Conservation (phyloP, 2,113 vertebrate species). For the Heteronetta atricapilla region DNA sequence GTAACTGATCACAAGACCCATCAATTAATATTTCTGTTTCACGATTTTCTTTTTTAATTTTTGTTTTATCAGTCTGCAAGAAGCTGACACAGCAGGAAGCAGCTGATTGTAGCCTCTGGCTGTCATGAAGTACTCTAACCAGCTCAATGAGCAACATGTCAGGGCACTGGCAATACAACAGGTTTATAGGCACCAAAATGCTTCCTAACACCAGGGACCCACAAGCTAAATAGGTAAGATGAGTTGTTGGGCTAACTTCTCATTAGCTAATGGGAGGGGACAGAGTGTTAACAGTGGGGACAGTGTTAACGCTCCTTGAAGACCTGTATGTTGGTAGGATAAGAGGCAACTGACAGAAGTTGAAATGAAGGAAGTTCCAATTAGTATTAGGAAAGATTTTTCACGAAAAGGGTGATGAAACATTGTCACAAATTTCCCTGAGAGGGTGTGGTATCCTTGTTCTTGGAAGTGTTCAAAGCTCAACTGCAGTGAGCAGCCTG, state of each 20-base stretch:
- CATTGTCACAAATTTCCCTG: not conserved
- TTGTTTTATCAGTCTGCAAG: not conserved
- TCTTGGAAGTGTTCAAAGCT: not conserved
- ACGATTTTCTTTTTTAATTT: not conserved
- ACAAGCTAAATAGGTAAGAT: not conserved
- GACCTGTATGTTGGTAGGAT: not conserved
- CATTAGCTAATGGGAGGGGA: not conserved
- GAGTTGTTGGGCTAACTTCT: not conserved
- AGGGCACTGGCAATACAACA: not conserved
- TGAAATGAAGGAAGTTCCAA: not conserved
- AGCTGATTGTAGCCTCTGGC: not conserved
- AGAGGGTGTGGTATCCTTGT: not conserved
- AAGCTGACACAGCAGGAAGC: not conserved
- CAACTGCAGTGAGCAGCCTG: not conserved
- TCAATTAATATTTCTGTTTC: not conserved
- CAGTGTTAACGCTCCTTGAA: too few relatives aligned
- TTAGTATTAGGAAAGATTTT: not conserved
- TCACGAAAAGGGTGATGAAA: not conserved
- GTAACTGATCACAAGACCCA: not conserved
- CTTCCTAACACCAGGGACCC: not conserved
- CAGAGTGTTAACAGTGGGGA: too few relatives aligned
- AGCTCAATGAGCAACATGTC: not conserved
- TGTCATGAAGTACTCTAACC: not conserved
- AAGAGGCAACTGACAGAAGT: not conserved
- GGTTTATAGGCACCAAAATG: not conserved